Conservation (phyloP, 2,797 vertebrate genomes). For the Chanos chanos region DNA sequence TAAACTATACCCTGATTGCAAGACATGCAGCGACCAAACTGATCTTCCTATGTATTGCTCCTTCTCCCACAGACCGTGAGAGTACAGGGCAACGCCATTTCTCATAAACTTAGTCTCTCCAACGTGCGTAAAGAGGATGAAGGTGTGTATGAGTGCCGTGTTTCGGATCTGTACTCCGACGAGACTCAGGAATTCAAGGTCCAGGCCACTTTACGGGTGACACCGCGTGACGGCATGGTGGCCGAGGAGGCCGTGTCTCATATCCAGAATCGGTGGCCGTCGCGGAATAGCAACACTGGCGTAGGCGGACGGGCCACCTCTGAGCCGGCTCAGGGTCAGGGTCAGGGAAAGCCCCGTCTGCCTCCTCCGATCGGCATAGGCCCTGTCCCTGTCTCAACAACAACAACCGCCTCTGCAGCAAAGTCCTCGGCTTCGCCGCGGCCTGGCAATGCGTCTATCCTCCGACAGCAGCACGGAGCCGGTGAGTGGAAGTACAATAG, state of each 20-base stretch:
- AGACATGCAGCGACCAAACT: neutral
- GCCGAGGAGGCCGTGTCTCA: constrained; percentile 90
- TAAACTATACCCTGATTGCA: too few relatives aligned
- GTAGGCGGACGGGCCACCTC: constrained; percentile 57
- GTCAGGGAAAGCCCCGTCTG: constrained; percentile 56
- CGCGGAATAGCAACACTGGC: constrained; percentile 66
- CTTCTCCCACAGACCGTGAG: constrained; percentile 80
- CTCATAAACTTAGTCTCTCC: constrained; percentile 86
- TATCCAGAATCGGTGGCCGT: constrained; percentile 83
- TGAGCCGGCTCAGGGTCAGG: constrained; percentile 53
- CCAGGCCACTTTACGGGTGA: constrained; percentile 79
- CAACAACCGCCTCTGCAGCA: constrained; percentile 52
- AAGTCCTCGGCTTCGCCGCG: constrained; percentile 77
- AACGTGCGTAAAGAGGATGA: constrained; percentile 84
- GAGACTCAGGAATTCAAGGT: constrained; percentile 86
- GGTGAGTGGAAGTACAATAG: constrained; percentile 74
- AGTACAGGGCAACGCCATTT: constrained; percentile 91
- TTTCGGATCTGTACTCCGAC: constrained; percentile 86
- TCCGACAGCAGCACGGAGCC: constrained; percentile 77
- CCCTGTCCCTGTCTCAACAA: constrained; percentile 52
- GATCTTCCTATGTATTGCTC: neutral
- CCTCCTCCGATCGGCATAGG: constrained; percentile 52
- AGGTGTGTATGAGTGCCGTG: constrained; percentile 89
- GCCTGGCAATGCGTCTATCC: constrained; percentile 71
- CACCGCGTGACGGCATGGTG: constrained; percentile 79